These are phyloP conservation scores for Chaetorhynchus papuensis DNA, from an alignment of 2,113 vertebrate species.

Conservation along the genomic window DNA sequence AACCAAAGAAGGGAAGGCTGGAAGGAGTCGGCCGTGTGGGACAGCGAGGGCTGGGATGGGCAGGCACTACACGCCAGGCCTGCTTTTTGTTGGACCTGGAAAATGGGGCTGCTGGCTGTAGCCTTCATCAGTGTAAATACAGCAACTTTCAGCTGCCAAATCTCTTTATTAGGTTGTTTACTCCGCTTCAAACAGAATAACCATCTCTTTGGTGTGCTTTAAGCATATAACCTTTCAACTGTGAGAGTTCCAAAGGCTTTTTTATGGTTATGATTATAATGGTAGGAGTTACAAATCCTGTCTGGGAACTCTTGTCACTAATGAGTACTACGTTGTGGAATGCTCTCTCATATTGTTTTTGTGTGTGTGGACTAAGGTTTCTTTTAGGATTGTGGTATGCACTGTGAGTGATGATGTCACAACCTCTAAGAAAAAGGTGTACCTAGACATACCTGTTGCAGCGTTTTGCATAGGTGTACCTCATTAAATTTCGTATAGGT, in stretches of 20 bases:
- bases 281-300: neutral
- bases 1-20: conserved; percentile 4
- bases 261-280: neutral
- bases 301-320: neutral
- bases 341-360: neutral
- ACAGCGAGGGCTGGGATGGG: neutral
- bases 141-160: neutral
- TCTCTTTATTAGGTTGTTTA: neutral
- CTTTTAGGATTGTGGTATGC: neutral
- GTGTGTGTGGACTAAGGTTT: neutral
- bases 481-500: neutral
- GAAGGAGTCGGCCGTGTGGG: conserved; percentile 13
- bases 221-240: neutral
- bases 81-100: neutral
- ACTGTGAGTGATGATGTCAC: neutral
- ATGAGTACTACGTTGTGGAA: neutral
- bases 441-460: neutral
- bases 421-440: neutral
- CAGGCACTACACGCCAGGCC: neutral
- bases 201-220: neutral
- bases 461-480: neutral
- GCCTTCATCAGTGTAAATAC: neutral
- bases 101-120: neutral
- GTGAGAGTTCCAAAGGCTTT: neutral
- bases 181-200: neutral